Percentiles rank a stretch among this genome's conserved stretches.
Evolutionary conservation across 2,888 invertebrate species (phyloP).

Genomic region (Drosophila atripex): DNA sequence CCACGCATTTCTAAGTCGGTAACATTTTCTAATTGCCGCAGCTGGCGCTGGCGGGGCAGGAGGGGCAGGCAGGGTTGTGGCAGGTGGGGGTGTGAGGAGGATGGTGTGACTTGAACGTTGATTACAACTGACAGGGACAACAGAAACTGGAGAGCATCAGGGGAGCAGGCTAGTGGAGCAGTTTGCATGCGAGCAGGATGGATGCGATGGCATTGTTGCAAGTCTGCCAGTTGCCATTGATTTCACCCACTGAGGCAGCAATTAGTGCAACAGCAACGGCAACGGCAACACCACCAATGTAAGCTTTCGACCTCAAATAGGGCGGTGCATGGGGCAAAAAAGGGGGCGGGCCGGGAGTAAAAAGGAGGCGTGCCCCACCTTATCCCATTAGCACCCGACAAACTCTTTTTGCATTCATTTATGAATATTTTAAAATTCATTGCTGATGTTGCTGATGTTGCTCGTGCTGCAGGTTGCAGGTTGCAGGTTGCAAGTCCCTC

Average conservation of each 20-base stretch:
- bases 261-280: constrained; percentile 65
- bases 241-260: constrained; percentile 64
- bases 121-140: constrained; percentile 67
- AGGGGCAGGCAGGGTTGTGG: neutral
- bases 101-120: constrained; percentile 64
- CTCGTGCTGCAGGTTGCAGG: constrained; percentile 20
- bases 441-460: constrained; percentile 58
- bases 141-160: constrained; percentile 8
- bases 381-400: constrained; percentile 45
- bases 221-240: constrained; percentile 60
- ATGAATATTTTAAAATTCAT: constrained; percentile 78
- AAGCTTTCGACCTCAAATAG: constrained; percentile 53
- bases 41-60: constrained; percentile 43
- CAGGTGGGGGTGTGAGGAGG: constrained; percentile 5
- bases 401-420: constrained; percentile 61
- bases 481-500: too few species aligned
- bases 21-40: constrained; percentile 77
- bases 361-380: constrained; percentile 13
- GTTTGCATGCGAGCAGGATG: constrained; percentile 46
- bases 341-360: constrained; percentile 28
- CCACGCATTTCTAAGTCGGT: constrained; percentile 77
- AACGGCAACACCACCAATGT: constrained; percentile 26
- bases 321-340: neutral
- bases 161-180: neutral
- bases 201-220: constrained; percentile 41